Conservation (phyloP, 2,888 invertebrate species). For the Standfussiana lucernea region DNA sequence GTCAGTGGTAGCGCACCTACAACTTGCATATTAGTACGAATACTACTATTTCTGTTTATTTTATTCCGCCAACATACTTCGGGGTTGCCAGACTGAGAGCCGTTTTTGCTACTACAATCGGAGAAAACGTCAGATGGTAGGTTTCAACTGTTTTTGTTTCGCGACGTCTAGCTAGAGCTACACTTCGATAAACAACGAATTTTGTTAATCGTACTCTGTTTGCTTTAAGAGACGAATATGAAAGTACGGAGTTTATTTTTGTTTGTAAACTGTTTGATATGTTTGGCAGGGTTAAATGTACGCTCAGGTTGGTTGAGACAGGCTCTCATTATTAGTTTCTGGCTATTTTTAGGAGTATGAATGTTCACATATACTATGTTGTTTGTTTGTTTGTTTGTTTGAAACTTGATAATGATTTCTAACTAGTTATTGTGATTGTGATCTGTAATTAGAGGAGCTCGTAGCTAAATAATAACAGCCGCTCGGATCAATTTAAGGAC, state of each 20-base stretch:
- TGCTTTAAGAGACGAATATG: constrained; percentile 42
- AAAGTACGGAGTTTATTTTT: constrained; percentile 37
- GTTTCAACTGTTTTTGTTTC: constrained; percentile 64
- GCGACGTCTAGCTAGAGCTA: constrained; percentile 58
- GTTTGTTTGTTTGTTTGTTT: not conserved
- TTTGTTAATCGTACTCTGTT: constrained; percentile 54
- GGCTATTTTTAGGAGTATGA: not conserved
- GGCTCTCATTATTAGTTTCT: constrained; percentile 25
- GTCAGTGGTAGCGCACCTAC: constrained; percentile 74
- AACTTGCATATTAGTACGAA: constrained; percentile 77
- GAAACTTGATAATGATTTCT: not conserved
- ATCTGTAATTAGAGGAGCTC: too few relatives aligned
- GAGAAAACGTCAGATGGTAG: constrained; percentile 61
- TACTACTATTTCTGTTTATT: constrained; percentile 79
- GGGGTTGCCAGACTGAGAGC: constrained; percentile 68
- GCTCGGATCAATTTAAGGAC: too few relatives aligned
- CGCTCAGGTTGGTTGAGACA: constrained; percentile 2
- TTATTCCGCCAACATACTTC: constrained; percentile 76
- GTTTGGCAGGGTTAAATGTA: constrained; percentile 31
- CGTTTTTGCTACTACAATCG: constrained; percentile 71
- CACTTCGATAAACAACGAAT: constrained; percentile 64
- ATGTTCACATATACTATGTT: not conserved
- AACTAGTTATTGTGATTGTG: too few relatives aligned
- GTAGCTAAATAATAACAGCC: too few relatives aligned
- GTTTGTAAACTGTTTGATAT: constrained; percentile 40